Evolutionary conservation across 2,888 invertebrate genomes (phyloP).

Genomic region (Epinotia brunnichana): DNA sequence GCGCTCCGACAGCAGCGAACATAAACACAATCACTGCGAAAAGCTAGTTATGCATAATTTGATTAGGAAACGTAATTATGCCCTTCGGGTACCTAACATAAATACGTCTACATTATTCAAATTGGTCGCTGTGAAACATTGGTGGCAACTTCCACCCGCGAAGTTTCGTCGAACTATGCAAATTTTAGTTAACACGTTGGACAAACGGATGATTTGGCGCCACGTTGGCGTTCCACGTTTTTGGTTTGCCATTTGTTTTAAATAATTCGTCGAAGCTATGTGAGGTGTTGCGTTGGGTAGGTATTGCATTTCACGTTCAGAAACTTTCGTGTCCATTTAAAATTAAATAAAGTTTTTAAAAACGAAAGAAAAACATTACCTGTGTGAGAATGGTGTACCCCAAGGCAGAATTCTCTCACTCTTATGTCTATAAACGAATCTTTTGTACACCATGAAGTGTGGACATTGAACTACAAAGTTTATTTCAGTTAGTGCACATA

Average conservation of each 20-base stretch:
- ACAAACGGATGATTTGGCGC: conserved; percentile 41
- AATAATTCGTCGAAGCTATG: conserved; percentile 25
- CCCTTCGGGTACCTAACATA: conserved; percentile 44
- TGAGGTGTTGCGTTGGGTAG: background rate
- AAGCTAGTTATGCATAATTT: conserved; percentile 44
- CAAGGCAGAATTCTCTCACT: background rate
- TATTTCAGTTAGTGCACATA: background rate
- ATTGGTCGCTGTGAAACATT: conserved; percentile 43
- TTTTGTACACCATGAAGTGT: no score
- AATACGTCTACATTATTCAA: conserved; percentile 44
- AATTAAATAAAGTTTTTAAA: background rate
- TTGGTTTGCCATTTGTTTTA: conserved; percentile 30
- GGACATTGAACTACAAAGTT: background rate
- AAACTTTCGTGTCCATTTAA: background rate
- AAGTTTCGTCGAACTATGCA: conserved; percentile 44
- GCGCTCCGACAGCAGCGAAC: conserved; percentile 22
- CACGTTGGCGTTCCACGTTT: conserved; percentile 29
- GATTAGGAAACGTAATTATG: conserved; percentile 44
- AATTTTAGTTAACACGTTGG: conserved; percentile 44
- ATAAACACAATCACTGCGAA: conserved; percentile 41
- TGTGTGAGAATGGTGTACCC: background rate
- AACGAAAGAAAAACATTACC: background rate
- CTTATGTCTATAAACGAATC: no score
- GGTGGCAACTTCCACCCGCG: conserved; percentile 39
- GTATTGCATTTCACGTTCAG: background rate